Base-by-base conservation (phyloP, 1,140 invertebrate species). In the Prorops nasuta region DNA sequence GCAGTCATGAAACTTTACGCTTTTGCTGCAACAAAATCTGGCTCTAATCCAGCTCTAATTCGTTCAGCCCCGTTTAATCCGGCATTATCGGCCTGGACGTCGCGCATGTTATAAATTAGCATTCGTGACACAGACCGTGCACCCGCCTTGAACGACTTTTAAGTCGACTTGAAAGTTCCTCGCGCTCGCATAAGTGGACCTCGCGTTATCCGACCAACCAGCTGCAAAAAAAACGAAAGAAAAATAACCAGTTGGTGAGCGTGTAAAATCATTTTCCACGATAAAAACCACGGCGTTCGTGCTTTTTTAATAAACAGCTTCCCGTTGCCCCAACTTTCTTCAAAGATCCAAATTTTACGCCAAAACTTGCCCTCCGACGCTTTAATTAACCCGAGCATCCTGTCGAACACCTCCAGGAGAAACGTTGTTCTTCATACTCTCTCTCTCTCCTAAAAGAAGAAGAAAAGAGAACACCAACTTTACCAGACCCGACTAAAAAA, bases 241-340 rank as follows among this genome's bases (percentile, higher is more conserved):
- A n/a, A n/a, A n/a, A n/a, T n/a, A n/a, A n/a, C n/a, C n/a, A n/a
- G n/a, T n/a, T n/a, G n/a, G n/a, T n/a, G n/a, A 43, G 21, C 18
- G 24, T 44, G 45, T 44, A 47, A 51, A 51, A 51, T 38, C 46
- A 51, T 46, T 51, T 51, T 51, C 15, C 21, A n/a, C 44, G 34
- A 51, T 51, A 47, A 46, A 19, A 51, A 17, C 49, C 34, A 46
- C 44, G 36, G 36, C 37, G 36, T 16, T 36, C 14, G 10, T 10
- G 46, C 45, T 24, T 51, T 51, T 51, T 51, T 22, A 51, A 44
- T 51, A 51, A 51, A 51, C 44, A 51, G 18, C 35, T 46, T 38
- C n/a, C n/a, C n/a, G n/a, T n/a, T n/a, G n/a, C n/a, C n/a, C n/a
- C n/a, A n/a, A n/a, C n/a, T n/a, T n/a, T n/a, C n/a, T n/a, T n/a